Conservation (phyloP, 1,140 invertebrate genomes). For the Panulirus ornatus region DNA sequence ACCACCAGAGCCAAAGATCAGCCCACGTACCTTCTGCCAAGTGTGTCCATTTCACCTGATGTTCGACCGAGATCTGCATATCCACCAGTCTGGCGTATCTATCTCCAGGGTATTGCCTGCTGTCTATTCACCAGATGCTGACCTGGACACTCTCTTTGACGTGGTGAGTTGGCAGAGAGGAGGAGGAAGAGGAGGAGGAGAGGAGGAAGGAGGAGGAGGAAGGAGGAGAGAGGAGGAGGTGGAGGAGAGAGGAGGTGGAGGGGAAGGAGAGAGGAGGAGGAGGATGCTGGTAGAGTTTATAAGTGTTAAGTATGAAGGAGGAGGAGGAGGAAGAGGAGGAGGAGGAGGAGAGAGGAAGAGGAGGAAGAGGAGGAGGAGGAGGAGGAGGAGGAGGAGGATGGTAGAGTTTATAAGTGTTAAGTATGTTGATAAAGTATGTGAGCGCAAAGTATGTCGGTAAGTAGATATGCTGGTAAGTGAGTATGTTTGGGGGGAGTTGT, state of each 20-base stretch:
- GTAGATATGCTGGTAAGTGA: no score
- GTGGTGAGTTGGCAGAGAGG: slow-evolving; percentile 81
- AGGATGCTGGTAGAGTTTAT: background rate
- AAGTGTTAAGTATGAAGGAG: no score
- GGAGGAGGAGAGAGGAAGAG: background rate
- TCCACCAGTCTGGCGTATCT: slow-evolving; percentile 92
- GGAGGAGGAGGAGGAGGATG: background rate
- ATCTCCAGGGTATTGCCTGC: slow-evolving; percentile 90
- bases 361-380: background rate
- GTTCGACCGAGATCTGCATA: slow-evolving; percentile 91
- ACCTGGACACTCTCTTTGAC: slow-evolving; percentile 87
- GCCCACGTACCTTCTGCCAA: slow-evolving; percentile 93
- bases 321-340: background rate
- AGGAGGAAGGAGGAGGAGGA: background rate
- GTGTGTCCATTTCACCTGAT: slow-evolving; percentile 97
- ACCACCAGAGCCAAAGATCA: slow-evolving; percentile 88
- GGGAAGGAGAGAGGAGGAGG: no score
- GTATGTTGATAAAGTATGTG: no score
- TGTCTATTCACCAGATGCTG: slow-evolving; percentile 82
- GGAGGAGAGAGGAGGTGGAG: no score
- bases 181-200: background rate
- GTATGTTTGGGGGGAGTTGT: no score
- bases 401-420: no score
- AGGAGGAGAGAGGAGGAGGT: background rate
- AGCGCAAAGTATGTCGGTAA: no score